Conservation (phyloP, 2,888 invertebrate species). For the Camponotus fellah region DNA sequence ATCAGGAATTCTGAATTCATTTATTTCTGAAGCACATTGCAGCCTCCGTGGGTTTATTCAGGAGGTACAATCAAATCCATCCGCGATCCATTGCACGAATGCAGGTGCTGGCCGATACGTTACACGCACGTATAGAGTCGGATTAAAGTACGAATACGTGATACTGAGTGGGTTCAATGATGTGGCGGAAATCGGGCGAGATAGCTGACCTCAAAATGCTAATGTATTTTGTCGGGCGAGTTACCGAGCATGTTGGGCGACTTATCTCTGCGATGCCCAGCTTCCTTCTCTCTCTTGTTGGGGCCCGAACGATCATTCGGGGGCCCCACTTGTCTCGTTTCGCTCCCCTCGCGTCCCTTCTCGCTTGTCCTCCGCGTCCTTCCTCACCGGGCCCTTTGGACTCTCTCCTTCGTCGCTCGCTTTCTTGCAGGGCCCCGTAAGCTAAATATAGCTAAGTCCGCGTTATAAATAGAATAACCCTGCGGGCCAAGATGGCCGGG, state of each 20-base stretch:
- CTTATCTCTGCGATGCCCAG: conserved; percentile 30
- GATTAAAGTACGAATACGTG: conserved; percentile 16
- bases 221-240: conserved; percentile 74
- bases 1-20: background rate
- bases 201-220: conserved; percentile 71
- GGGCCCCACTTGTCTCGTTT: conserved; percentile 43
- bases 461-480: conserved; percentile 83
- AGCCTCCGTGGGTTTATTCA: conserved; percentile 64
- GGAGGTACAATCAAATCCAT: conserved; percentile 36
- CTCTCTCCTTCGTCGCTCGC: conserved; percentile 70
- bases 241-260: conserved; percentile 63
- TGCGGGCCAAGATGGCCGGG: conserved; percentile 76
- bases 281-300: conserved; percentile 29
- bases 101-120: conserved; percentile 44
- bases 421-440: conserved; percentile 72
- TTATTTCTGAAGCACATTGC: conserved; percentile 52
- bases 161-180: conserved; percentile 2
- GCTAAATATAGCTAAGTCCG: conserved; percentile 82
- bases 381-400: conserved; percentile 65
- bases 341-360: conserved; percentile 55
- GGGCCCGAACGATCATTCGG: conserved; percentile 35
- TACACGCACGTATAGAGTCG: conserved; percentile 55
- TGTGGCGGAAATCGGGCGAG: conserved; percentile 41
- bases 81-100: conserved; percentile 34
- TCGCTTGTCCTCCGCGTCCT: conserved; percentile 55